These are phyloP conservation scores for Caenorhabditis sinica DNA, from an alignment of 2,888 invertebrate genomes.

Conservation along the genomic window DNA sequence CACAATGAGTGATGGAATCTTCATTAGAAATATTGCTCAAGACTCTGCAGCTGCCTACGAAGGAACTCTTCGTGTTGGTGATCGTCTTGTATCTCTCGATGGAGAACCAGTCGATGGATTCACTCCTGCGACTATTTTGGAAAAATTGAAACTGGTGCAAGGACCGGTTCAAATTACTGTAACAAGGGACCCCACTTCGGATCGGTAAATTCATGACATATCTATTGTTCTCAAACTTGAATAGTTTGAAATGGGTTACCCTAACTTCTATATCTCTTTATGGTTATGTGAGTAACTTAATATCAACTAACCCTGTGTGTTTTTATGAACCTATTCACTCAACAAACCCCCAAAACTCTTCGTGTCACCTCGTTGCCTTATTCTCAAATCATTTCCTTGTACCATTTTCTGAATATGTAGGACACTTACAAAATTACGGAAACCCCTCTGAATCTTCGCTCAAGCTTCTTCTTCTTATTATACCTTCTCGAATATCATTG, in stretches of 20 bases:
- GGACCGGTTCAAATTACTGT: conserved; percentile 78
- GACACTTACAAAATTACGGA: conserved; percentile 55
- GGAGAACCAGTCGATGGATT: conserved; percentile 78
- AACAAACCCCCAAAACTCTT: conserved; percentile 2
- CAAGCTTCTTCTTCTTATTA: conserved; percentile 26
- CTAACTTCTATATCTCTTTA: neutral
- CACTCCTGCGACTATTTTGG: conserved; percentile 78
- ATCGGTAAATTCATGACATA: conserved; percentile 47
- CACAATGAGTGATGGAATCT: conserved; percentile 81
- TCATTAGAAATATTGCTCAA: conserved; percentile 79
- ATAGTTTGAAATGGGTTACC: neutral
- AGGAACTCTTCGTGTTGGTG: conserved; percentile 72
- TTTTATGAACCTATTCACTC: conserved; percentile 45
- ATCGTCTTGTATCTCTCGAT: conserved; percentile 76
- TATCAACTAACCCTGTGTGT: conserved; percentile 30
- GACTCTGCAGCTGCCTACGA: conserved; percentile 78
- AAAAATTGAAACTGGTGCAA: conserved; percentile 79
- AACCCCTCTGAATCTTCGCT: conserved; percentile 39
- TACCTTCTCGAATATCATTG: conserved; percentile 27
- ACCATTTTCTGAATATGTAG: conserved; percentile 17
- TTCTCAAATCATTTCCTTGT: conserved; percentile 2
- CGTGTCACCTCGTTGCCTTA: conserved; percentile 56
- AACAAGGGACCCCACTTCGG: conserved; percentile 65
- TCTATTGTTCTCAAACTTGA: neutral
- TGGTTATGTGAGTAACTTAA: conserved; percentile 3